phyloP scores from a whole-genome alignment of 2,113 vertebrate genomes.

The Rhipidura dahli region DNA sequence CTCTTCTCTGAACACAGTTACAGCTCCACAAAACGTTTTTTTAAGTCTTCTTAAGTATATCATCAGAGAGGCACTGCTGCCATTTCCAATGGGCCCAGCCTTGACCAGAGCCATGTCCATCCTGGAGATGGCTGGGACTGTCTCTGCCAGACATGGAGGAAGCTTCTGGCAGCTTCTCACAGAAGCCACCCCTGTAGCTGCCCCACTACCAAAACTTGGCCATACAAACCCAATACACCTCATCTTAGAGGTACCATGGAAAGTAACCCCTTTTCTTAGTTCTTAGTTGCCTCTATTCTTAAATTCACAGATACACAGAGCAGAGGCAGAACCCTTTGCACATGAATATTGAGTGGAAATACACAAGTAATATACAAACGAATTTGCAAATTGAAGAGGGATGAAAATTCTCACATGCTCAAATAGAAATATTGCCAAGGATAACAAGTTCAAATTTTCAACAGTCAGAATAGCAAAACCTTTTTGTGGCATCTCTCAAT shows the following conservation, averaged over 20 bases:
- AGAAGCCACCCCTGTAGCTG: neutral
- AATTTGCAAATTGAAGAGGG: neutral
- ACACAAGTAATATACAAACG: neutral
- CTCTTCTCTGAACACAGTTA: neutral
- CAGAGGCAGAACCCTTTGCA: neutral
- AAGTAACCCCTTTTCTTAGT: neutral
- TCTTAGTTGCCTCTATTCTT: neutral
- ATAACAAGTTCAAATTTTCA: neutral
- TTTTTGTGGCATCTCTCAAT: neutral
- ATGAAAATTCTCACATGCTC: neutral
- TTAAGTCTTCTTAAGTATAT: neutral
- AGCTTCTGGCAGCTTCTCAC: neutral
- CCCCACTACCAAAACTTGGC: neutral
- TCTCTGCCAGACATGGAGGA: neutral
- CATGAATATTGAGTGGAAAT: neutral
- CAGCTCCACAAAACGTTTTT: neutral
- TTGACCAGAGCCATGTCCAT: rapidly evolving
- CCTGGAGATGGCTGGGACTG: neutral
- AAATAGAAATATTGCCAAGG: neutral
- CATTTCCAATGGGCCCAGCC: neutral
- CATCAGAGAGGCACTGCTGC: neutral
- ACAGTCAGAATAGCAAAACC: neutral
- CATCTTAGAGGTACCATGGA: neutral
- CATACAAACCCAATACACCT: neutral
- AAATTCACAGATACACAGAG: neutral